Base-by-base conservation (phyloP, 2,888 invertebrate species). In the Sphinx pinastri region DNA sequence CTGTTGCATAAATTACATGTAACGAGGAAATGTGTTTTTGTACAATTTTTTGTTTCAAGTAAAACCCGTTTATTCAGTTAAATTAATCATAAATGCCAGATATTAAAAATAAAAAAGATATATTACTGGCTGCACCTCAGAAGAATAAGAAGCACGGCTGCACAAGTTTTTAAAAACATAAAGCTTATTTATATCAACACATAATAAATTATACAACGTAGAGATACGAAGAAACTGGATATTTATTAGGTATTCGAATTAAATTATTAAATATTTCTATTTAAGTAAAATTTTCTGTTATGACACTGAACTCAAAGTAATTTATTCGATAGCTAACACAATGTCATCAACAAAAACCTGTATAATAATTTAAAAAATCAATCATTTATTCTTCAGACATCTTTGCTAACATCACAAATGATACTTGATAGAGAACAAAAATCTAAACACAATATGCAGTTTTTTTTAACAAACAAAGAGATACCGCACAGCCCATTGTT, bases 401-500 rank as follows among this genome's bases (percentile, higher is more conserved):
- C 0, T 47, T 38, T 38, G 38, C 49, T 19, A 19, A 49, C 45
- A 16, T 11, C 63, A 63, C 47, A 63, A 63, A 49, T 63, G 63
- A 63, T 63, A 63, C 70, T 73, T 77, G 78, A 79, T 47, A 45
- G 31, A 58, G 63, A 13, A 49, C 49, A 49, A 16, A 63, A 81
- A 80, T 80, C 49, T 49, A 13, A 63, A 49, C 63, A 63, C 63
- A 63, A 63, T 63, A 73, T 82, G 78, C 80, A 81, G 74, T 83
- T 86, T 85, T 85, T 86, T 79, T 76, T 75, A 11, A 81, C 90
- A 88, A 87, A 91, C 89, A 91, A 90, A 86, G 82, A 76, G 76
- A 80, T 81, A 90, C 92, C 91, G 90, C 92, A 91, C 91, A 91
- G 81, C 84, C 89, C 84, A 84, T 91, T 90, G 88, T 89, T 81